Percentiles rank a stretch among this genome's conserved stretches.
These are phyloP conservation scores for Tromatobia lineatoria DNA, from an alignment of 2,888 invertebrate genomes.

Conservation along the genomic window DNA sequence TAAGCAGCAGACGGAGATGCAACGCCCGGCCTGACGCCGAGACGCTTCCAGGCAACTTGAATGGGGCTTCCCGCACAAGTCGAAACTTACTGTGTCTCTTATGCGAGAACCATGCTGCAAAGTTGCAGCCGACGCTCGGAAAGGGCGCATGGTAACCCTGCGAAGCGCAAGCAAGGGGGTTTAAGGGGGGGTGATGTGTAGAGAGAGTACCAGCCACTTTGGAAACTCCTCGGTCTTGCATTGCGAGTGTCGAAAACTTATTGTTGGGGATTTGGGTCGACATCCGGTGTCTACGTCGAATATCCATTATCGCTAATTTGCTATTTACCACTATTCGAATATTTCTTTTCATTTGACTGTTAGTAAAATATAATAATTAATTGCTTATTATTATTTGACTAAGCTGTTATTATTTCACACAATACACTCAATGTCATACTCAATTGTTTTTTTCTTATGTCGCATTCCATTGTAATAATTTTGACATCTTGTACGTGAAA, in stretches of 20 bases:
- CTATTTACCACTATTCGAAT: background rate
- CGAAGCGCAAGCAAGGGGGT: background rate
- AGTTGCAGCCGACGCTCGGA: conserved; percentile 6
- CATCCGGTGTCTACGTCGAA: conserved; percentile 58
- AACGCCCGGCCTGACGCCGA: conserved; percentile 21
- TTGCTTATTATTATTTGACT: too few relatives aligned
- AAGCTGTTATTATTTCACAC: too few relatives aligned
- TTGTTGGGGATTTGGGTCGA: conserved; percentile 67
- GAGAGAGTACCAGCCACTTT: conserved; percentile 66
- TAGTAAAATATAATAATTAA: too few relatives aligned
- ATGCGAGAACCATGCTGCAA: conserved; percentile 45
- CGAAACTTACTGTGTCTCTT: conserved; percentile 70
- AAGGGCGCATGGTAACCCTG: conserved; percentile 13
- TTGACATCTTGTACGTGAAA: background rate
- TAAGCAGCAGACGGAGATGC: conserved; percentile 64
- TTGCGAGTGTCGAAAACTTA: conserved; percentile 73
- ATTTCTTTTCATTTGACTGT: background rate
- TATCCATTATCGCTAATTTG: conserved; percentile 9
- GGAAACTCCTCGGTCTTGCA: conserved; percentile 65
- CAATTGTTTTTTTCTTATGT: too few relatives aligned
- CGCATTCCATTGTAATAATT: background rate
- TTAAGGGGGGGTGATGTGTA: conserved; percentile 22
- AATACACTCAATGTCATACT: background rate
- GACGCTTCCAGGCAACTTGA: conserved; percentile 29
- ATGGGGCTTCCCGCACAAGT: conserved; percentile 50